phyloP scores from a whole-genome alignment of 2,797 vertebrate species.

The Anniella stebbinsi region DNA sequence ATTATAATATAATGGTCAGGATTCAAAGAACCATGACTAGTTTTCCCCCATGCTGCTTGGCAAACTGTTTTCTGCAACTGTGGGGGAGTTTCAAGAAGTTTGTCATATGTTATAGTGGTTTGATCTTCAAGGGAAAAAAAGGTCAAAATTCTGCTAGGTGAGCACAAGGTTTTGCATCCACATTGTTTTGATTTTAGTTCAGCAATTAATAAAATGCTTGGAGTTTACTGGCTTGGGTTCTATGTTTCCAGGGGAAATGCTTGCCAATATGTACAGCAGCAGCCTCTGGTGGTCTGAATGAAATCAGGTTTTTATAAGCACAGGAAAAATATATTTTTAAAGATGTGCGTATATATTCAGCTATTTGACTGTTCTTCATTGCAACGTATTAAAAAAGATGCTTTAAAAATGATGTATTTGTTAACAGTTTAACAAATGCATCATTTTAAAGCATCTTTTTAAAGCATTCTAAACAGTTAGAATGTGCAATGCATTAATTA shows the following conservation, averaged over 20 bases:
- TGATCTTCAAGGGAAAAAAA: not conserved
- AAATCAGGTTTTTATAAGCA: slow-evolving; percentile 64
- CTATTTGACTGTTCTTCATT: slow-evolving; percentile 71
- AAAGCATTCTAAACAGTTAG: slow-evolving; percentile 63
- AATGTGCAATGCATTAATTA: slow-evolving; percentile 81
- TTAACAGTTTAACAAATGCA: slow-evolving; percentile 37
- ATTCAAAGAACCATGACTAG: not conserved
- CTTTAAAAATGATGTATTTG: slow-evolving; percentile 77
- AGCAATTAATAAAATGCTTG: slow-evolving; percentile 44
- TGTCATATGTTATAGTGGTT: not conserved
- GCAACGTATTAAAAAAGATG: slow-evolving; percentile 79
- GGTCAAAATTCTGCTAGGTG: not conserved
- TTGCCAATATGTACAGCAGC: slow-evolving; percentile 73
- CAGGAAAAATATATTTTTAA: slow-evolving; percentile 66
- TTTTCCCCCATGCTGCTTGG: not conserved
- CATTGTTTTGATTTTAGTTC: slow-evolving; percentile 46
- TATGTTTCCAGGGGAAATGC: slow-evolving; percentile 65
- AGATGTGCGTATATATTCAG: slow-evolving; percentile 78
- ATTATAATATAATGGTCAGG: slow-evolving; percentile 43
- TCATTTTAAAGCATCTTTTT: slow-evolving; percentile 14
- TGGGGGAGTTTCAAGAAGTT: not conserved
- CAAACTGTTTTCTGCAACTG: not conserved
- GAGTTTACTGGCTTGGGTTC: slow-evolving; percentile 19
- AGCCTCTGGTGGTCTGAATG: slow-evolving; percentile 78
- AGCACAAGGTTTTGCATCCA: not conserved